Conservation (phyloP, 1,140 invertebrate species). For the Xylocopa sonorina region DNA sequence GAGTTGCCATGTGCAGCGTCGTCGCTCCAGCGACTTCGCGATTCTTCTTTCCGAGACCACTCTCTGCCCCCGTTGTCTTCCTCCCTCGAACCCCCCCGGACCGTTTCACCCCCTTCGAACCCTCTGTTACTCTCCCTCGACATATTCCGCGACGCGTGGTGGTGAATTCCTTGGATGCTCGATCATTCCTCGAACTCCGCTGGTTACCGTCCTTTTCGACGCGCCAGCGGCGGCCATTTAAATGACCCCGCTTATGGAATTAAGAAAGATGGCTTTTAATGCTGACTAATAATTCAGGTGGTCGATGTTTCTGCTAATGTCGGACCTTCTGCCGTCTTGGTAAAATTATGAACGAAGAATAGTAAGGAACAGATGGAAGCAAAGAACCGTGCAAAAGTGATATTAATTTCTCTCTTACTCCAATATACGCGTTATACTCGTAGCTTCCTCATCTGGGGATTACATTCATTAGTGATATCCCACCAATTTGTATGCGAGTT, state of each 20-base stretch:
- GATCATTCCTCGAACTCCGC: neutral
- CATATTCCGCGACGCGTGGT: neutral
- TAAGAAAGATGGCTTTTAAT: conserved; percentile 23
- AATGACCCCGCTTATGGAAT: neutral
- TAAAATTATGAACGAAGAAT: too few species aligned
- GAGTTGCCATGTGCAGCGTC: conserved; percentile 67
- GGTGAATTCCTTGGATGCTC: neutral
- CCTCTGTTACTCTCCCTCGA: neutral
- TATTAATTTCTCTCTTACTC: too few species aligned
- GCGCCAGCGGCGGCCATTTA: neutral
- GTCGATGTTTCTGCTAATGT: conserved; percentile 38
- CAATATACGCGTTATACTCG: too few species aligned
- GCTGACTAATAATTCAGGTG: conserved; percentile 31
- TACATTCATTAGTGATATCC: too few species aligned
- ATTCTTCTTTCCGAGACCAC: conserved; percentile 59
- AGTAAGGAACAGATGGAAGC: too few species aligned
- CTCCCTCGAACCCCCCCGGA: neutral
- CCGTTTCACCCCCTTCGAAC: neutral
- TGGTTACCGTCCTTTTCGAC: neutral
- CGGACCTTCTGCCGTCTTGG: too few species aligned
- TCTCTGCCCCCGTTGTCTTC: conserved; percentile 34
- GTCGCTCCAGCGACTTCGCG: conserved; percentile 60
- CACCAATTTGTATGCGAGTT: too few species aligned
- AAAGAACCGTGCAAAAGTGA: too few species aligned
- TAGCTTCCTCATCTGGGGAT: too few species aligned